Base-by-base conservation (phyloP, 2,113 vertebrate species). In the Oreamnos americanus region DNA sequence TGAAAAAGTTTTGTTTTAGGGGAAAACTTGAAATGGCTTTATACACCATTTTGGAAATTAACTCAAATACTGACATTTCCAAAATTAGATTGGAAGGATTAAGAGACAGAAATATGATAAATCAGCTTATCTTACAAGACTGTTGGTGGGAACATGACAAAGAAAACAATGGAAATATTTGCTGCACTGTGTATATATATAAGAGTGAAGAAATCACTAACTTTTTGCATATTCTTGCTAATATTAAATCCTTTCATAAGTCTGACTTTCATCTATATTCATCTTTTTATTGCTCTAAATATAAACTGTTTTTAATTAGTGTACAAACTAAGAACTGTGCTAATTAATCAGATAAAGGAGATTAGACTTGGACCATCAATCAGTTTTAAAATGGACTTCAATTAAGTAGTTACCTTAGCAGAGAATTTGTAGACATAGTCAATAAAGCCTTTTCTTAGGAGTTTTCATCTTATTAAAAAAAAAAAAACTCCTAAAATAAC, bases 291-390 rank as follows among this genome's bases (percentile, higher is more conserved):
- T 96, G 6, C 26, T 97, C 76, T 28, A 60, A 74, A 97, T 57
- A 95, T 90, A 88, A 97, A 98, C 84, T 93, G 14, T 58, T 94
- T 98, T 96, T 96, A 97, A 97, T 98, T 95, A 97, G 26, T 97
- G 60, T 49, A 95, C 90, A 97, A 93, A 62, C 67, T 89, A 78
- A 95, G 58, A 89, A 74, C 28, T 93, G 25, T 67, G 16, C 33
- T 93, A 94, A 97, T 97, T 97, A 97, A 94, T 97, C 88, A 94
- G 93, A 92, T 96, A 96, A 96, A 91, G 43, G 19, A 91, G 53
- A 97, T 39, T 84, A 76, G 43, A 87, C 94, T 97, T 96, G 51
- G 25, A 79, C 28, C 36, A 96, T 95, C 92, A 92, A 90, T 97
- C 82, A 94, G 25, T 78, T 96, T 97, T 97, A 92, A 98, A 97